Percentiles rank a stretch among this genome's conserved stretches.
Conservation (phyloP, 2,113 vertebrate genomes). For the Pyrgilauda ruficollis region DNA sequence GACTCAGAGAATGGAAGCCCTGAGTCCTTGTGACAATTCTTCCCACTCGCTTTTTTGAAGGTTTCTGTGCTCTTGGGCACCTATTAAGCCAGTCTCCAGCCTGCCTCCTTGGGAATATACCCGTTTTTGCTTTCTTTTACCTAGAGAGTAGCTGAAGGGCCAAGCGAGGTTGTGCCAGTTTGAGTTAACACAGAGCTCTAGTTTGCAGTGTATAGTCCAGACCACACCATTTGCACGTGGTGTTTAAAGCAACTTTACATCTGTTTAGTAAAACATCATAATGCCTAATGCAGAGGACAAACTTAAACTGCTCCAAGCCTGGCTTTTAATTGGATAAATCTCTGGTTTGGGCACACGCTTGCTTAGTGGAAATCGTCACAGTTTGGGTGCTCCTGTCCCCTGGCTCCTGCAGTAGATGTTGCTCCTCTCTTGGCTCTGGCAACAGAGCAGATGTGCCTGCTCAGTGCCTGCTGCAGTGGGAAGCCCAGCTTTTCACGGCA, state of each 20-base stretch:
- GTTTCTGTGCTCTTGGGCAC: background rate
- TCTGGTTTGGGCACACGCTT: background rate
- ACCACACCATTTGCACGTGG: background rate
- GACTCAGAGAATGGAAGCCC: background rate
- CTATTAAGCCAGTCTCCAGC: background rate
- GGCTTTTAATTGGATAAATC: background rate
- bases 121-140: background rate
- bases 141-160: background rate
- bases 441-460: background rate
- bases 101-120: background rate
- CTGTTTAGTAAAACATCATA: background rate
- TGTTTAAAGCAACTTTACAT: background rate
- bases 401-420: background rate
- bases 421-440: background rate
- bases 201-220: background rate
- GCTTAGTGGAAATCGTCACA: rapidly evolving
- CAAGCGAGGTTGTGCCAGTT: rapidly evolving
- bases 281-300: background rate
- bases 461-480: background rate
- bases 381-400: background rate
- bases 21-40: background rate
- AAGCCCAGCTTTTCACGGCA: background rate
- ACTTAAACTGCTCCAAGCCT: background rate
- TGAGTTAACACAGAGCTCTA: background rate
- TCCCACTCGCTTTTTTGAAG: rapidly evolving